Percentiles rank a stretch among this genome's conserved stretches.
These are phyloP conservation scores for Cryptus viduatorius DNA, from an alignment of 2,888 invertebrate genomes.

Conservation along the genomic window DNA sequence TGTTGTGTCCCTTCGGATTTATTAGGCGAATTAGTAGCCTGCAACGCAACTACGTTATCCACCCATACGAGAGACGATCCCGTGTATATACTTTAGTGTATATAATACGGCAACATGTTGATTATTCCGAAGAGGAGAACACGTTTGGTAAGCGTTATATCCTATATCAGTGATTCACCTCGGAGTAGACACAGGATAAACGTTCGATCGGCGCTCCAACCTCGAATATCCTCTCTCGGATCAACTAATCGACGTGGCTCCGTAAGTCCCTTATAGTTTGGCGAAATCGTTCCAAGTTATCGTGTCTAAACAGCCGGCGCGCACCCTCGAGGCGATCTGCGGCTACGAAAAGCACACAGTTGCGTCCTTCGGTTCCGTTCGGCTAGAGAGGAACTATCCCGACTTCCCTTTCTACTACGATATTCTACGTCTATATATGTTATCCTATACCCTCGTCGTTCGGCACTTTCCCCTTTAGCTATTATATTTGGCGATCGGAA, in stretches of 20 bases:
- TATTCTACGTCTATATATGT: background rate
- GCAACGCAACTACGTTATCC: background rate
- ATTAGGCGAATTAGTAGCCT: background rate
- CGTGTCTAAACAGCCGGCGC: slow-evolving; percentile 58
- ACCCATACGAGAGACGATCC: background rate
- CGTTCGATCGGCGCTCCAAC: slow-evolving; percentile 45
- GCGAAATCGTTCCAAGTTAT: slow-evolving; percentile 50
- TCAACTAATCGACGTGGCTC: slow-evolving; percentile 56
- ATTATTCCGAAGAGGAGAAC: background rate
- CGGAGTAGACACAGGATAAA: slow-evolving; percentile 36
- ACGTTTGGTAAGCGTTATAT: background rate
- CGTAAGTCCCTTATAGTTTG: slow-evolving; percentile 51
- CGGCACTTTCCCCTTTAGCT: background rate
- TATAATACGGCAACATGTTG: background rate
- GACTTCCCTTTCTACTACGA: slow-evolving; percentile 11
- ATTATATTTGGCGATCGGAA: slow-evolving; percentile 53
- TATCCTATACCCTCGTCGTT: background rate
- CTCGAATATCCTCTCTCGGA: slow-evolving; percentile 42
- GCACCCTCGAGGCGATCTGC: slow-evolving; percentile 30
- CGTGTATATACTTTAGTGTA: background rate
- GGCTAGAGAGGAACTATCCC: slow-evolving; percentile 31
- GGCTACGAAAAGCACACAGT: slow-evolving; percentile 56
- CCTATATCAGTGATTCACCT: background rate
- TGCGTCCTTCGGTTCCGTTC: slow-evolving; percentile 17
- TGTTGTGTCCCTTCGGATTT: background rate